Evolutionary conservation across 2,797 vertebrate genomes (phyloP).

Genomic region (Myotis pilosus): DNA sequence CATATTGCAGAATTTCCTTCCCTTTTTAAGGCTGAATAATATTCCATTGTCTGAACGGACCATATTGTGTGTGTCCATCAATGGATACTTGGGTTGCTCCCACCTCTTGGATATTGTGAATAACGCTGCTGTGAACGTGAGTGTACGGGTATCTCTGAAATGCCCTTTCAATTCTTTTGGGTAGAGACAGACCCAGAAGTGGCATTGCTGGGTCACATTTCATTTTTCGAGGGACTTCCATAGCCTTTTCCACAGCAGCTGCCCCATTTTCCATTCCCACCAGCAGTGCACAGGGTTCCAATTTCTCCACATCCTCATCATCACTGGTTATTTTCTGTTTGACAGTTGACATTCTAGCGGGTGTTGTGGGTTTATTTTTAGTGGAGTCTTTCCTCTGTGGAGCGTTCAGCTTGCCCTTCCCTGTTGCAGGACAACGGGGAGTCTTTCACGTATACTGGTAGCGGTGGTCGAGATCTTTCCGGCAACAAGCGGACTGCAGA

Average conservation of each 20-base stretch:
- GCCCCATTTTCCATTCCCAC: accelerated
- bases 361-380: neutral
- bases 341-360: neutral
- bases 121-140: neutral
- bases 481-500: slow-evolving; percentile 98
- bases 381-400: neutral
- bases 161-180: neutral
- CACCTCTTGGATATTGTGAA: neutral
- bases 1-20: neutral
- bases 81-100: neutral
- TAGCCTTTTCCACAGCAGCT: accelerated
- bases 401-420: neutral
- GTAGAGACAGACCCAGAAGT: neutral
- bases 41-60: accelerated
- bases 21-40: neutral
- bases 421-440: slow-evolving; percentile 93
- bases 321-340: neutral
- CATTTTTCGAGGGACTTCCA: neutral
- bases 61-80: accelerated
- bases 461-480: slow-evolving; percentile 95
- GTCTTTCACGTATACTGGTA: slow-evolving; percentile 97
- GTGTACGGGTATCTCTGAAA: neutral
- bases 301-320: neutral
- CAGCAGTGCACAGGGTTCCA: accelerated
- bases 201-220: neutral